phyloP scores from a whole-genome alignment of 1,140 invertebrate species.

The Steinernema khuongi region DNA sequence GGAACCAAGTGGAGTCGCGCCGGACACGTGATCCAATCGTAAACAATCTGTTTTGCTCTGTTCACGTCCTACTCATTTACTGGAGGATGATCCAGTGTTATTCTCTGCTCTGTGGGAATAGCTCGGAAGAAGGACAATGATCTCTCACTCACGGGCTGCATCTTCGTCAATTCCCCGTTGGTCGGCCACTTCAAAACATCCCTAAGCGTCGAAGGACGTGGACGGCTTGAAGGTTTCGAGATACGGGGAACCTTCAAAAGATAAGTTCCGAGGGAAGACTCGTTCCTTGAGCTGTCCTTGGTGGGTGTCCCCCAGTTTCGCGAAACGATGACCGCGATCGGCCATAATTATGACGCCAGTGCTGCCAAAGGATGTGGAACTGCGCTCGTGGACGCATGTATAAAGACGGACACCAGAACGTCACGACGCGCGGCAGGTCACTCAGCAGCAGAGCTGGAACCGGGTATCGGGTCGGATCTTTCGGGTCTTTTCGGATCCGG shows the following conservation, averaged over 20 bases:
- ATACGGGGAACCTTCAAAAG: constrained; percentile 69
- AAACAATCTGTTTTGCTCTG: too few species aligned
- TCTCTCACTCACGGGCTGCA: constrained; percentile 26
- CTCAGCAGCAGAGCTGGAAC: too few species aligned
- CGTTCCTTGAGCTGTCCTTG: constrained; percentile 71
- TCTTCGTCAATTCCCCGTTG: constrained; percentile 15
- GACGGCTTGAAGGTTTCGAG: constrained; percentile 65
- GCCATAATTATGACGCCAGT: constrained; percentile 77
- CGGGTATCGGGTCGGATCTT: too few species aligned
- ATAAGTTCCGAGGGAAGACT: constrained; percentile 72
- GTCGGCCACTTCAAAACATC: constrained; percentile 46
- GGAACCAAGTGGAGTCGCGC: too few species aligned
- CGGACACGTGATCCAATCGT: too few species aligned
- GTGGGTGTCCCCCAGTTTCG: constrained; percentile 69
- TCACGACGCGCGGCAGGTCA: too few species aligned
- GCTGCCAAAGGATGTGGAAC: constrained; percentile 70
- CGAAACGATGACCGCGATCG: constrained; percentile 72
- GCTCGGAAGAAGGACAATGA: constrained; percentile 59
- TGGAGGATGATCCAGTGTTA: too few species aligned
- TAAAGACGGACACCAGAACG: too few species aligned
- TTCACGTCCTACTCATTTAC: too few species aligned
- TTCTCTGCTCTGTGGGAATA: constrained; percentile 58
- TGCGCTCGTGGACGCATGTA: too few species aligned
- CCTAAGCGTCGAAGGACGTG: constrained; percentile 67
- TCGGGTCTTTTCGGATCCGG: too few species aligned